Percentiles rank a stretch among this genome's conserved stretches.
Conservation (phyloP, 2,797 vertebrate genomes). For the Anguilla marmorata region DNA sequence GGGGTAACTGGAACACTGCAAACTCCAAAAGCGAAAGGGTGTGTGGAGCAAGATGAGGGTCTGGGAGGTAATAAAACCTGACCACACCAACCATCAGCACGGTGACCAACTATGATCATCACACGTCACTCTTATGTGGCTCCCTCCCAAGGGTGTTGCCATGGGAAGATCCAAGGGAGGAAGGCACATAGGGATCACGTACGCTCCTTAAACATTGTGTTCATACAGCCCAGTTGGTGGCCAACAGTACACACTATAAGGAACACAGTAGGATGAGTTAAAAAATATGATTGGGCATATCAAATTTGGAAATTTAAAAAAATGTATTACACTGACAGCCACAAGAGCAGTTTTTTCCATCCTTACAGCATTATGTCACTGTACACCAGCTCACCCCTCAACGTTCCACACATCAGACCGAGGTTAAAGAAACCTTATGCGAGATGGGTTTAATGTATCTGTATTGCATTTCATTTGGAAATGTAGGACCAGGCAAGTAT, state of each 20-base stretch:
- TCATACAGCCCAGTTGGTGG: not conserved
- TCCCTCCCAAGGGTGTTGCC: not conserved
- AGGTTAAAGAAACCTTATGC: not conserved
- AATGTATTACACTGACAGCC: conserved; percentile 28
- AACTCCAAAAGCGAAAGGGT: not conserved
- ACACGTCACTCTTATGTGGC: not conserved
- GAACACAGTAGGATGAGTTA: not conserved
- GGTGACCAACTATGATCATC: not conserved
- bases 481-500: not conserved
- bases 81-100: not conserved
- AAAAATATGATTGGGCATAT: not conserved
- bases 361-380: not conserved
- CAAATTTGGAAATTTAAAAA: not conserved
- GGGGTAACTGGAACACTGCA: not conserved
- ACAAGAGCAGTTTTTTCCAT: not conserved
- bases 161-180: not conserved
- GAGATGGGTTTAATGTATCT: not conserved
- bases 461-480: not conserved
- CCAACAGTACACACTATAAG: not conserved
- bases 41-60: not conserved
- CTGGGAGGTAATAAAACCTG: not conserved
- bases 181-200: not conserved
- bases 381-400: not conserved
- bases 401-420: not conserved
- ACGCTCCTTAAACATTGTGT: not conserved